These are phyloP conservation scores for Saturnia japonica DNA, from an alignment of 2,888 invertebrate species.

Conservation along the genomic window DNA sequence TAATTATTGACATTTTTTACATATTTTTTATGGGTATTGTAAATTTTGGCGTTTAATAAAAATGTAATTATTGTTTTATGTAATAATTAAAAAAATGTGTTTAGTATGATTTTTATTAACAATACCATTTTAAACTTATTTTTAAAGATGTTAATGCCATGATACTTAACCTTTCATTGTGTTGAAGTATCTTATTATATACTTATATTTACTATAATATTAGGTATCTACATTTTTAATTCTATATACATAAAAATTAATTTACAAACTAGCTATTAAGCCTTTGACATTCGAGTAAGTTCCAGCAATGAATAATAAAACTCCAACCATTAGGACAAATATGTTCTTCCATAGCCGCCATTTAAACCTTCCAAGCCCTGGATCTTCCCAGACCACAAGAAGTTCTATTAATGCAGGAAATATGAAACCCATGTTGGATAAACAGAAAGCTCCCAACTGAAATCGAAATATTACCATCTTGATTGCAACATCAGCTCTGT, in stretches of 20 bases:
- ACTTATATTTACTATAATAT: background rate
- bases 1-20: constrained; percentile 9
- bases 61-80: background rate
- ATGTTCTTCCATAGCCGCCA: constrained; percentile 71
- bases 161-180: no score
- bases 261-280: constrained; percentile 53
- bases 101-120: background rate
- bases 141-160: background rate
- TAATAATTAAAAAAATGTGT: background rate
- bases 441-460: constrained; percentile 73
- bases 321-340: constrained; percentile 53
- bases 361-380: constrained; percentile 59
- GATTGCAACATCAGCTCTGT: background rate
- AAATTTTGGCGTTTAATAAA: background rate
- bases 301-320: constrained; percentile 63
- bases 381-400: constrained; percentile 65
- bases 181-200: background rate
- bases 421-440: constrained; percentile 75
- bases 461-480: constrained; percentile 34
- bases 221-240: background rate
- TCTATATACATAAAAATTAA: background rate
- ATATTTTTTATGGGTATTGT: background rate
- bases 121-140: background rate
- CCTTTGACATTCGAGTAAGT: constrained; percentile 68
- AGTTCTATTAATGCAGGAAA: constrained; percentile 71